phyloP scores from a whole-genome alignment of 2,797 vertebrate species.

The Lycodopsis pacificus region DNA sequence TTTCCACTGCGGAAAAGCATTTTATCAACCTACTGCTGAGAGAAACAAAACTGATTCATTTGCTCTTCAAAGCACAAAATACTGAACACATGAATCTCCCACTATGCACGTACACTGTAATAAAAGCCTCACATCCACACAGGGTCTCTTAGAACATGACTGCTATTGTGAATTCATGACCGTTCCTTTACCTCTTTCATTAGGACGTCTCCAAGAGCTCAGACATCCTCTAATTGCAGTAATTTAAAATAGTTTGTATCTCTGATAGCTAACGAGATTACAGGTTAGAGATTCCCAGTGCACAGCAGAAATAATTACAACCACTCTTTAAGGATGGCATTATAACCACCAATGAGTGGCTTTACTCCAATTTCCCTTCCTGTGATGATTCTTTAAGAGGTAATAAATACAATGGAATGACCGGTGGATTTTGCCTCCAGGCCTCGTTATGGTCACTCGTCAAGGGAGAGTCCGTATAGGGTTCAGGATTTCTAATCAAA shows the following conservation, averaged over 20 bases:
- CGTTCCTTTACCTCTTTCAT: slow-evolving; percentile 36
- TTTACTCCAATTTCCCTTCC: slow-evolving; percentile 17
- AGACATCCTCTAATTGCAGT: slow-evolving; percentile 39
- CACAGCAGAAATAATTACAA: slow-evolving; percentile 45
- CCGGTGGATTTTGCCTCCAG: slow-evolving; percentile 20
- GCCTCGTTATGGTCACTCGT: slow-evolving; percentile 32
- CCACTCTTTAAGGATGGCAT: slow-evolving; percentile 24
- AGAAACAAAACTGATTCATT: background rate
- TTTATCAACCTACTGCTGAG: background rate
- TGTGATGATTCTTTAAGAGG: slow-evolving; percentile 33
- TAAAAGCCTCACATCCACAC: slow-evolving; percentile 5
- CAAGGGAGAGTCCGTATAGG: slow-evolving; percentile 10
- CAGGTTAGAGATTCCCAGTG: slow-evolving; percentile 32
- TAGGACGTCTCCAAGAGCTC: slow-evolving; percentile 32
- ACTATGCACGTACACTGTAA: slow-evolving; percentile 1
- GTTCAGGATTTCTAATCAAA: slow-evolving; percentile 48
- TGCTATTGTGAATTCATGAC: slow-evolving; percentile 25
- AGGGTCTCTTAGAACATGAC: slow-evolving; percentile 5
- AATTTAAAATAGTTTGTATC: slow-evolving; percentile 38
- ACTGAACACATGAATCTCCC: background rate
- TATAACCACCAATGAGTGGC: slow-evolving; percentile 20
- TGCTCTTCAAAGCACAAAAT: background rate
- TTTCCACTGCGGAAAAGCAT: background rate
- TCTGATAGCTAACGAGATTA: slow-evolving; percentile 44
- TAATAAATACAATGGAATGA: slow-evolving; percentile 44